Conservation (phyloP, 92 coral and sea anemone species). For the Siderastrea siderea region DNA sequence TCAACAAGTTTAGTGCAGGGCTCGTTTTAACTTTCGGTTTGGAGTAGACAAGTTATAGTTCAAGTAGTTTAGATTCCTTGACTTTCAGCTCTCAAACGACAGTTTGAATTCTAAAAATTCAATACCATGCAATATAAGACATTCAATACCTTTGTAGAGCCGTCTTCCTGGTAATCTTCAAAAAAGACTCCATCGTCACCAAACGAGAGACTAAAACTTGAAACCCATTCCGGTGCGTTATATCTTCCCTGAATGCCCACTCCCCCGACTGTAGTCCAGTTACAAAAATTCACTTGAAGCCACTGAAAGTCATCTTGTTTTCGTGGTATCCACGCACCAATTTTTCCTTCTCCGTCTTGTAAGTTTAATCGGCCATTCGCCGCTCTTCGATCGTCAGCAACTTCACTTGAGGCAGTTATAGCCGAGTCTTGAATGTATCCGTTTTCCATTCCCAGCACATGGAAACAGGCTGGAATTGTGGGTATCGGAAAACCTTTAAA, state of each 20-base stretch:
- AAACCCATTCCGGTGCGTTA: background rate
- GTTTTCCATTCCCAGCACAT: background rate
- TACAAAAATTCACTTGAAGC: background rate
- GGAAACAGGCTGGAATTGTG: background rate
- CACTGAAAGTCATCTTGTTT: background rate
- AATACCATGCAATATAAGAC: no score
- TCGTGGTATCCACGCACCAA: background rate
- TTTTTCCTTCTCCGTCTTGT: background rate
- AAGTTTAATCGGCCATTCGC: background rate
- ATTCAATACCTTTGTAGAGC: no score
- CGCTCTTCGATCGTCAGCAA: background rate
- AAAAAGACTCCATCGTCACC: background rate
- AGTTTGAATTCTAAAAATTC: no score
- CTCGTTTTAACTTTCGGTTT: no score
- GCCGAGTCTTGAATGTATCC: background rate
- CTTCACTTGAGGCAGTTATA: background rate
- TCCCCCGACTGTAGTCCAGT: background rate
- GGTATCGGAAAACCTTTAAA: conserved; percentile 5
- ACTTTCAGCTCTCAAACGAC: no score
- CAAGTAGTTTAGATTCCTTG: no score
- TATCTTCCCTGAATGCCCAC: background rate
- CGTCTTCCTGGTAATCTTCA: no score
- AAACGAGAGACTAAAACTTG: background rate
- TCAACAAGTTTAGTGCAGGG: no score
- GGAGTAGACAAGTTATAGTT: no score